Evolutionary conservation across 2,113 vertebrate species (phyloP), one percentile per base, ranked within the genome.

Genomic region (Oncorhynchus nerka): DNA sequence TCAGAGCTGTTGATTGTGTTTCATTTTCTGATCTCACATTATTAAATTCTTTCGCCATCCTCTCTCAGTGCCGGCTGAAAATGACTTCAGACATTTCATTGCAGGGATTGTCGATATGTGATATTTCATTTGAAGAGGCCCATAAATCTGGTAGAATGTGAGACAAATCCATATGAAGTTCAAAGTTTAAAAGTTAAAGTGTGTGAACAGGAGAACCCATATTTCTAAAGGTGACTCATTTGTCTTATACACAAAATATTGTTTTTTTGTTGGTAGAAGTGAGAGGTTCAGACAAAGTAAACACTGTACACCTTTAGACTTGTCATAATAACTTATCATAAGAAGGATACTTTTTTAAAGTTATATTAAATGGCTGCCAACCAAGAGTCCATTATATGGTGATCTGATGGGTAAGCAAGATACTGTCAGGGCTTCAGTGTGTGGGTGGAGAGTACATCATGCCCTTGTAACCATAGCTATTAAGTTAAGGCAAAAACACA

Each of bases 1-100:
- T 86, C 83, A 79, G 76, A 87, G 74, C 64, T 89, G 86, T 88
- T 86, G 86, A 90, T 85, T 83, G 81, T 79, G 75, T 83, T 76
- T 83, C 85, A 80, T 76, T 80, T 85, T 87, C 87, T 84, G 83
- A 89, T 86, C 80, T 78, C 64, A 75, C 71, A 48, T 87, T 88
- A 89, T 89, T 85, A 89, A 85, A 90, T 55, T 55, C 51, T 70
- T 80, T 67, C 68, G 79, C 72, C 71, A 73, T 72, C 73, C 16
- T 8, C 70, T 71, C 16, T 49, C 34, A 13, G 20, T 4, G 55
- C 51, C 1, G 62, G 79, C 76, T 68, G 59, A 8, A 69, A n/a
- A 68, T 55, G 49, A 34, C 26, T 13, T 69, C 26, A 62, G 72
- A 81, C 68, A 70, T 81, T 83, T 75, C 74, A 73, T 77, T 86